Evolutionary conservation across 2,113 vertebrate species (phyloP), one percentile per base, ranked within the genome.

Genomic region (Pseudonaja textilis): DNA sequence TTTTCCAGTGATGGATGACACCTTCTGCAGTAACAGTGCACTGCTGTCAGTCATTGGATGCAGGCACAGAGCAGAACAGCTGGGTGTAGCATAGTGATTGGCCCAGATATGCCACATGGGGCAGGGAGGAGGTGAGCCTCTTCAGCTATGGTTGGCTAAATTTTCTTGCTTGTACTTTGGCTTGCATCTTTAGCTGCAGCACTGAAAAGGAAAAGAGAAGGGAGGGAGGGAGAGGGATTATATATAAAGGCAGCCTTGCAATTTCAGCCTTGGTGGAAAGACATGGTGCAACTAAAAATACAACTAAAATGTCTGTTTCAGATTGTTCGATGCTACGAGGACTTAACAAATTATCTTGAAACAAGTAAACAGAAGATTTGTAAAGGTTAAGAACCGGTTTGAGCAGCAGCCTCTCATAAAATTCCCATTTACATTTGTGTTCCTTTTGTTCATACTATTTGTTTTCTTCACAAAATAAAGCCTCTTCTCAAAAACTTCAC

Each of bases 161-260:
- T 56, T 93, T 96, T 91, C 93, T 95, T 96, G 97, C 94, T 97
- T 96, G 96, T 97, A 95, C 95, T 95, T 95, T 94, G 96, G 95
- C 96, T 96, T 97, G 94, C 89, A 95, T 96, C 95, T 94, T 96
- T 93, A 96, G 92, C 95, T 93, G 5, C 87, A 86, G 91, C 95
- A 93, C 74, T 94, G 88, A 74, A 90, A 95, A 93, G 90, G n/a
- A 50, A 87, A 87, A 88, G 93, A 87, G 59, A 9, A 42, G 81
- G 89, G 57, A 69, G 54, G 87, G 92, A 87, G 34, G 57, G 89
- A 22, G 34, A 1, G 74, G 95, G 94, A 94, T 94, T 85, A 93
- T 69, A 88, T 91, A 93, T 39, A 95, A 92, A 57, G 93, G 90
- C 88, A 93, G 88, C 69, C n/a, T 93, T 96, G 89, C 91, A 91